Base-by-base conservation (phyloP, 2,888 invertebrate species). In the Camponotus fellah region DNA sequence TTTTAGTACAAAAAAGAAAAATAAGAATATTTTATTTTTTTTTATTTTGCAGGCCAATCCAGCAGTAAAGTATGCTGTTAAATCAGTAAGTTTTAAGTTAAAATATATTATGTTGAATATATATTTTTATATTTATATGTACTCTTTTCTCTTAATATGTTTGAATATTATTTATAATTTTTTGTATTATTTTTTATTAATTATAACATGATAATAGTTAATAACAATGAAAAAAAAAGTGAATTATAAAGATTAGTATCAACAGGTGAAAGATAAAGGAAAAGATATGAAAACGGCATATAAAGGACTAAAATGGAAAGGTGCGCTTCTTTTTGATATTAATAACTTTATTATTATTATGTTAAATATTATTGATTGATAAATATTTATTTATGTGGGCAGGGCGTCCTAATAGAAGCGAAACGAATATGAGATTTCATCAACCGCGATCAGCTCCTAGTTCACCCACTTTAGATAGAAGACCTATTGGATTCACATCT, bases 41-140 rank as follows among this genome's bases (percentile, higher is more conserved):
- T 49, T 46, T 83, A 85, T 88, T 90, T 93, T 97, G 93, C 96
- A 98, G 98, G 98, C 98, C 90, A 98, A 98, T 96, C 98, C 98
- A 93, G 98, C 98, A 93, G 97, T 99, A 95, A 98, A 98, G 96
- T 98, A 97, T 95, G 98, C 98, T 93, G 98, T 98, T 85, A 98
- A 98, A 96, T 97, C 98, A 96, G 98, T 98, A 97, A 98, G 97
- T 97, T 94, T 49, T 49, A 49, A 49, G 6, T 49, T 82, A 26
- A 64, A 79, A 80, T 62, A 37, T 49, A 69, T 68, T 62, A 49
- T 26, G 74, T 60, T 43, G n/a, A 26, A 26, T 12, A 40, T 46
- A 46, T 26, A 26, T 26, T 37, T 37, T 37, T 40, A n/a, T 37
- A 14, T 64, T n/a, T 21, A 17, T 6, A 17, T 49, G n/a, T 53